These are phyloP conservation scores for Leuciscus idus DNA, from an alignment of 2,113 vertebrate species.

Conservation along the genomic window DNA sequence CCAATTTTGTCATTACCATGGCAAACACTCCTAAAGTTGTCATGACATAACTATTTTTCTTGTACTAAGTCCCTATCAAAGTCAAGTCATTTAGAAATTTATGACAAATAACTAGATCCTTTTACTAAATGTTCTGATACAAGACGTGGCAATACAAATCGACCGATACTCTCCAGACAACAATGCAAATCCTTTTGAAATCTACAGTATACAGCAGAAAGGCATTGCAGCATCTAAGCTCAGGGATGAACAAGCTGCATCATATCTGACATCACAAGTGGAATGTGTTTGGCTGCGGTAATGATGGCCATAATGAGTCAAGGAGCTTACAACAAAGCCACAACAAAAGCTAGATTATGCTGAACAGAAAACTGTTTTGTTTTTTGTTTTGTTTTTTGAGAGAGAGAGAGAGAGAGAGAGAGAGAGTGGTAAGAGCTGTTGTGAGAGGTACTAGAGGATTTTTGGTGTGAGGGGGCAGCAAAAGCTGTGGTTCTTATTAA, in stretches of 20 bases:
- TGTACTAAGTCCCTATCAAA: neutral
- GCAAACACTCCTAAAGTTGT: too few species aligned
- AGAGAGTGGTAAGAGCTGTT: constrained; percentile 17
- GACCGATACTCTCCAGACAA: neutral
- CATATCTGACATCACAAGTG: neutral
- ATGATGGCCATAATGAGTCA: neutral
- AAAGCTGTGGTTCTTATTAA: neutral
- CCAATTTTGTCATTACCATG: too few species aligned
- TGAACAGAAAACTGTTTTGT: neutral
- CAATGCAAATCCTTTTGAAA: neutral
- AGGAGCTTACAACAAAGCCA: constrained; percentile 9
- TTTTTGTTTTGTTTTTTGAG: too few species aligned
- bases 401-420: neutral
- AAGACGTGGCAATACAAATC: neutral
- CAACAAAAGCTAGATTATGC: neutral
- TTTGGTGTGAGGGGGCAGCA: constrained; percentile 2
- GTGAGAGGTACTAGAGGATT: neutral
- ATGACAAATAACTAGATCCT: neutral
- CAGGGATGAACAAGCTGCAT: neutral
- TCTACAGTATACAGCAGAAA: neutral
- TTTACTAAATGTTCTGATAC: neutral
- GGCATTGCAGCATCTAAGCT: neutral
- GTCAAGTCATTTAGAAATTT: neutral
- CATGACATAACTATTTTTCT: neutral
- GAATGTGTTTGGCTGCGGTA: neutral